phyloP scores from a whole-genome alignment of 2,797 vertebrate species.

The Poeciliopsis gracilis region DNA sequence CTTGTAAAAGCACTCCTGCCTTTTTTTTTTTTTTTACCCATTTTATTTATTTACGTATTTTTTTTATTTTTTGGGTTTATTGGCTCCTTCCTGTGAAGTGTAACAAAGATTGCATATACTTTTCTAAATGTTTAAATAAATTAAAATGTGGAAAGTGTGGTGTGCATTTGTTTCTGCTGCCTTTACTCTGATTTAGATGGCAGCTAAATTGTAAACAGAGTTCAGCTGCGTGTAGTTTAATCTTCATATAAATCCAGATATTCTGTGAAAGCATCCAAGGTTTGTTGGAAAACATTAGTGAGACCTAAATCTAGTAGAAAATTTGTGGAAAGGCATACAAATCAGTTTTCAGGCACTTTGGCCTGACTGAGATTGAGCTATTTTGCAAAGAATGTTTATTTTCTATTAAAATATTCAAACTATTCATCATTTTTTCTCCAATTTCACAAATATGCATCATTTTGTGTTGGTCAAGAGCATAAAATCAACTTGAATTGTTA shows the following conservation, averaged over 20 bases:
- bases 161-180: neutral
- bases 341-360: neutral
- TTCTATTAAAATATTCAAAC: neutral
- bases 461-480: neutral
- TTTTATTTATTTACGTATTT: no score
- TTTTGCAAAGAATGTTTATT: neutral
- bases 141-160: neutral
- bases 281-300: neutral
- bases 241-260: neutral
- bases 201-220: neutral
- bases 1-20: neutral
- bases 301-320: neutral
- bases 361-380: neutral
- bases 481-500: neutral
- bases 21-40: neutral
- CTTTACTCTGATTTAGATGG: no score
- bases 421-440: neutral
- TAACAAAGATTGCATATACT: neutral
- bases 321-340: neutral
- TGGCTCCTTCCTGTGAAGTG: neutral
- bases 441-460: neutral
- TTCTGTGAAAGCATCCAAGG: neutral
- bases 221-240: neutral
- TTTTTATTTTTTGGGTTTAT: neutral
- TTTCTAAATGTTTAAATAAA: neutral